Evolutionary conservation across 2,888 invertebrate genomes (phyloP), one percentile per base, ranked within the genome.

Genomic region (Ophion ventricosus): DNA sequence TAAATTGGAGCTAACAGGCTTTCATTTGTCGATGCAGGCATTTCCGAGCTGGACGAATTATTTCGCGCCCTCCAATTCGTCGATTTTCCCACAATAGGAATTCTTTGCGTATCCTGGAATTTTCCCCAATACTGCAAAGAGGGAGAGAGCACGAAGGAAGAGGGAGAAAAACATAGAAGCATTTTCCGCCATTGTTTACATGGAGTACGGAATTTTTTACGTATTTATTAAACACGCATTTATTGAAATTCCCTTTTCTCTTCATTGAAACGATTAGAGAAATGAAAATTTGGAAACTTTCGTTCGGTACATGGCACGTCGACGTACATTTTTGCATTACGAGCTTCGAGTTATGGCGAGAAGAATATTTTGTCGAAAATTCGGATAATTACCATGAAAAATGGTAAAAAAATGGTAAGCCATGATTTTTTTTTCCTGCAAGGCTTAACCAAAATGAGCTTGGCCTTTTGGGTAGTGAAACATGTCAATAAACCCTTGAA

Each of bases 1-100:
- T n/a, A 25, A 70, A 56, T 20, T 25, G n/a, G 14, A 70, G 23
- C 29, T n/a, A 57, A 20, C 20, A n/a, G 57, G 14, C 14, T 57
- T 40, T 57, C 57, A 57, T 35, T 23, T 35, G 56, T 70, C 35
- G 23, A 23, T 23, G 20, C 70, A 20, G 54, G 56, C 56, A 70
- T 70, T 70, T 70, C 25, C 29, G n/a, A 26, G 20, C 57, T 56
- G 5, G 14, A 29, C 26, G 20, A 70, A 70, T 56, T 35, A 29
- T 70, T 56, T 35, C 35, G 17, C 57, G 7, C 70, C 4, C 35
- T 70, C 20, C 20, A 57, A 57, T 57, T 23, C 20, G 8, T 10
- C 10, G 57, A 57, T 57, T 49, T 49, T 49, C 17, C 4, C 49
- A 49, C 14, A 14, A 14, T 49, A 49, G 17, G 49, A 49, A 49